Conservation (phyloP, 2,797 vertebrate genomes). For the Anabas testudineus region DNA sequence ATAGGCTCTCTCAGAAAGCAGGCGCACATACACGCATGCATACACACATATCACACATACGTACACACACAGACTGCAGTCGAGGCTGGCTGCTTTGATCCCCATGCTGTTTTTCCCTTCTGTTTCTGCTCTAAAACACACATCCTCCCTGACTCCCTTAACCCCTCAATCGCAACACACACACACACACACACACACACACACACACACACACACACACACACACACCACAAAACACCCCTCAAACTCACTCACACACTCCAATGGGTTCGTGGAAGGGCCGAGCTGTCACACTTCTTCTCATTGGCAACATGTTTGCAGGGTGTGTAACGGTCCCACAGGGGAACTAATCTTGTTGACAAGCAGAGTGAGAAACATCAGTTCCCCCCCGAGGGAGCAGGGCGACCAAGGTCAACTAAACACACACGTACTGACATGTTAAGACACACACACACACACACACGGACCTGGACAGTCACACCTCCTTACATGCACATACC, state of each 20-base stretch:
- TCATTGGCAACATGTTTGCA: slow-evolving; percentile 61
- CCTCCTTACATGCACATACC: neutral
- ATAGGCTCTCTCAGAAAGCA: slow-evolving; percentile 49
- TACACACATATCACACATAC: slow-evolving; percentile 36
- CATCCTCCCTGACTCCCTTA: slow-evolving; percentile 65
- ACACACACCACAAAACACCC: neutral
- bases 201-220: slow-evolving; percentile 30
- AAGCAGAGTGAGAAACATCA: slow-evolving; percentile 79
- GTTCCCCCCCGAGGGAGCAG: slow-evolving; percentile 51
- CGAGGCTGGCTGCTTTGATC: slow-evolving; percentile 70
- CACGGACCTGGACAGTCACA: slow-evolving; percentile 9
- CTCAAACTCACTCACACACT: slow-evolving; percentile 26
- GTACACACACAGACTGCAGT: slow-evolving; percentile 55
- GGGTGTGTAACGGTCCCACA: slow-evolving; percentile 69
- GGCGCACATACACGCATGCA: slow-evolving; percentile 21
- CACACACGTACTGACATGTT: slow-evolving; percentile 31
- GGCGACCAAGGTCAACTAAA: slow-evolving; percentile 61
- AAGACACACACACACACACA: slow-evolving; percentile 12
- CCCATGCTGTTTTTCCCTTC: slow-evolving; percentile 70
- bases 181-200: slow-evolving; percentile 14
- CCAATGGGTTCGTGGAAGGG: slow-evolving; percentile 47
- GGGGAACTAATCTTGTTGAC: slow-evolving; percentile 80
- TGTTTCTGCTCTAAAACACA: slow-evolving; percentile 78
- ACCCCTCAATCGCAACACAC: slow-evolving; percentile 47
- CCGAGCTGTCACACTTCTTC: slow-evolving; percentile 66